Percentiles rank a stretch among this genome's conserved stretches.
These are phyloP conservation scores for Periparus ater DNA, from an alignment of 2,797 vertebrate genomes.

Conservation along the genomic window DNA sequence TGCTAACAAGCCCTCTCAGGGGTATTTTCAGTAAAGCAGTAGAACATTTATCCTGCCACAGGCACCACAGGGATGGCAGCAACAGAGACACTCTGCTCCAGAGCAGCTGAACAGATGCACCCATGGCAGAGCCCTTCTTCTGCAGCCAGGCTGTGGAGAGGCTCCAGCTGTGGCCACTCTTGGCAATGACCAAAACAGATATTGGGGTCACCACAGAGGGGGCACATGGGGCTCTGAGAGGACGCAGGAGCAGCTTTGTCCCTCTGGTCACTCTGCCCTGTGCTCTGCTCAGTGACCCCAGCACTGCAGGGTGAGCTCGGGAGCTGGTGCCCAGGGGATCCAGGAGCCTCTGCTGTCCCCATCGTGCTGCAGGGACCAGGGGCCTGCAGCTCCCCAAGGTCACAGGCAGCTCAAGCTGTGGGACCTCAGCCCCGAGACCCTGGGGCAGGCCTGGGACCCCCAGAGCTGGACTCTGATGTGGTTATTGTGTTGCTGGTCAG, in stretches of 20 bases:
- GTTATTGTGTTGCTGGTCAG: background rate
- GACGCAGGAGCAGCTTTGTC: background rate
- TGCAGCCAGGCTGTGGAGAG: background rate
- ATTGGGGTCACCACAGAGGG: rapidly evolving
- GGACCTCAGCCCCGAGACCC: background rate
- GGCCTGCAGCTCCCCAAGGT: background rate
- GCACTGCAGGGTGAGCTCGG: rapidly evolving
- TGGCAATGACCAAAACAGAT: background rate
- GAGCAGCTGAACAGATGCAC: background rate
- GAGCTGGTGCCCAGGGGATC: background rate
- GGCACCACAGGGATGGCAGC: background rate
- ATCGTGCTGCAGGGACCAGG: background rate
- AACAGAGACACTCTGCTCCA: background rate
- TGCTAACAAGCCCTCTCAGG: background rate
- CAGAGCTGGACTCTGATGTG: background rate
- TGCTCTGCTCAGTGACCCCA: background rate
- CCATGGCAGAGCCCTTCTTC: background rate
- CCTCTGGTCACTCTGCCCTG: background rate
- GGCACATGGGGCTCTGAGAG: background rate
- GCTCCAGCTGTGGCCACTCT: background rate
- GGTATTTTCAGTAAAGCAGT: background rate
- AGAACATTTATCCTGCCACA: background rate
- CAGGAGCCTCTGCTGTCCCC: background rate
- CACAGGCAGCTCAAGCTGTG: background rate
- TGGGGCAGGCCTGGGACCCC: rapidly evolving